Base-by-base conservation (phyloP, 2,113 vertebrate genomes). In the Osmerus mordax region DNA sequence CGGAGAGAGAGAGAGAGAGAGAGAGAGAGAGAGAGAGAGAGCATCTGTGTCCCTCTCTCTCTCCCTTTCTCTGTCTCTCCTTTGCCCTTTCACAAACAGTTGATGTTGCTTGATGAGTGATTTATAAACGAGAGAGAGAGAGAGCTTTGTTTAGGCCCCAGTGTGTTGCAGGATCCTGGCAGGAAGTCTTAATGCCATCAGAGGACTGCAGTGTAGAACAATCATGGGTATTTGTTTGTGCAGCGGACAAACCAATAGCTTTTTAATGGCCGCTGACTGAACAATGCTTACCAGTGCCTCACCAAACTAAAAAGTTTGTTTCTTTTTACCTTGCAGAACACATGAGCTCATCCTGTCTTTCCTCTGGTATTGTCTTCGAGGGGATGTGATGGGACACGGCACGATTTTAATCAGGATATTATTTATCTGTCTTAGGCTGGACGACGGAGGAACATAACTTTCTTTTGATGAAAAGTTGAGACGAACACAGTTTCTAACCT, bases 201-300 rank as follows among this genome's bases (percentile, higher is more conserved):
- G 83, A 87, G 84, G 86, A 87, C 74, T 72, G 79, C 90, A 85
- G 85, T 86, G 83, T 87, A 87, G 86, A 89, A 87, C 88, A 89
- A 91, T 91, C 84, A 88, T 85, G 84, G 81, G 72, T 88, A 89
- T 92, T 92, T 92, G 91, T 91, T 92, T 92, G 87, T 73, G 36
- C 79, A 87, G 84, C 80, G 79, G 77, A 79, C 76, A 75, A 83
- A 70, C 81, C 81, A 81, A 91, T 91, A 82, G 87, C 87, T 84
- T 91, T 92, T 91, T 92, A 92, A 92, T 91, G 87, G 79, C 76
- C 74, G 52, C 84, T 80, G 86, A 78, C 84, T 91, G 88, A 73
- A 82, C 78, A 76, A 65, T 76, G 78, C 80, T 85, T 87, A 83
- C 73, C 80, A 84, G 78, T 70, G 75, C 85, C 77, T 80, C 67